Evolutionary conservation across 2,797 vertebrate genomes (phyloP).

Genomic region (Mormyrops boulengeri): DNA sequence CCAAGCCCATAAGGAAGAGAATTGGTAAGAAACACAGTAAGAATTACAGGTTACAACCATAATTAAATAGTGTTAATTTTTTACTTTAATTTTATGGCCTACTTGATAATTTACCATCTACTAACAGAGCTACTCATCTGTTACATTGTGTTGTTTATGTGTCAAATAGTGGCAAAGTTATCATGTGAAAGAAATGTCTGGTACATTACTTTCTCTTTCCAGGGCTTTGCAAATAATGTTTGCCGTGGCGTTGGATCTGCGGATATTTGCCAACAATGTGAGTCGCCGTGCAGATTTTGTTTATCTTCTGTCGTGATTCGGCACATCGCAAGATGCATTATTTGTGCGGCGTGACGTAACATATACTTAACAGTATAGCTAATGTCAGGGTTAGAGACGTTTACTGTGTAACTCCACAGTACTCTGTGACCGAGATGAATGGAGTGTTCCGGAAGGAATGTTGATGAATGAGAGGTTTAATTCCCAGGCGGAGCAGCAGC

Average conservation of each 20-base stretch:
- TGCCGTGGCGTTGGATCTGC: constrained; percentile 83
- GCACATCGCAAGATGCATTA: neutral
- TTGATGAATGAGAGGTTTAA: neutral
- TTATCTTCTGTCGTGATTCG: neutral
- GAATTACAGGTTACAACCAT: neutral
- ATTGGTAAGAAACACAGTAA: constrained; percentile 74
- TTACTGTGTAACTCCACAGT: neutral
- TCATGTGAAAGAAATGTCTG: neutral
- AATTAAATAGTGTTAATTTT: neutral
- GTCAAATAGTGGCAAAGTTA: neutral
- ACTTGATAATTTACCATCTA: neutral
- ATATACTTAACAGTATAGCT: neutral
- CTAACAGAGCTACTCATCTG: neutral
- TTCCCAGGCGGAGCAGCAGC: constrained; percentile 83
- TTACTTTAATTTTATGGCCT: neutral
- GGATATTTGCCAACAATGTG: constrained; percentile 91
- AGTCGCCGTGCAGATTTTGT: constrained; percentile 44
- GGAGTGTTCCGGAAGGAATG: neutral
- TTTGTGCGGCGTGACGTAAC: neutral
- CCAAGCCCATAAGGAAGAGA: constrained; percentile 95
- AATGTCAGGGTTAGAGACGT: neutral
- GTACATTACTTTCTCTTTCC: constrained; percentile 12
- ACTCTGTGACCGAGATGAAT: neutral
- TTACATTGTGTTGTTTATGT: neutral
- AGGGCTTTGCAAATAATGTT: constrained; percentile 95